Conservation (phyloP, 2,113 vertebrate species). For the Hemiprocne comata region DNA sequence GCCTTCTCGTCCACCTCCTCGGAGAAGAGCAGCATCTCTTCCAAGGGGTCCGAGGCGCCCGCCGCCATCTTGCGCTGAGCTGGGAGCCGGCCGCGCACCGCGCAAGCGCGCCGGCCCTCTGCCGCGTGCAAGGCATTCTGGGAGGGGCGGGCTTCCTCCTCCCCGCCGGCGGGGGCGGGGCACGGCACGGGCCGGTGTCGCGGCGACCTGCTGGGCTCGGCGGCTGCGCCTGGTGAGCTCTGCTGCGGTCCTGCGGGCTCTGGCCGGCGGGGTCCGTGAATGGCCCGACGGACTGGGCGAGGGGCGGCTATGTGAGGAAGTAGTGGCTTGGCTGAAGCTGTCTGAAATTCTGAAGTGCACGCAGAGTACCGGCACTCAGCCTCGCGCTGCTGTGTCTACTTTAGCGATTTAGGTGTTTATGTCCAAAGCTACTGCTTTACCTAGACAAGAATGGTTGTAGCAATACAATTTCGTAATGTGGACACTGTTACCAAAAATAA, state of each 20-base stretch:
- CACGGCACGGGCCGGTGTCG: no score
- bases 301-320: no score
- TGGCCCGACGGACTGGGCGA: no score
- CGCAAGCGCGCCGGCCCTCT: slow-evolving; percentile 76
- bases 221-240: no score
- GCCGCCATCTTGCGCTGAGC: slow-evolving; percentile 84
- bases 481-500: neutral
- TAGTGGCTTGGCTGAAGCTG: neutral
- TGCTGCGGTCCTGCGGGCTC: no score
- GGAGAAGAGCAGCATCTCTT: slow-evolving; percentile 88
- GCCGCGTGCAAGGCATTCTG: slow-evolving; percentile 79
- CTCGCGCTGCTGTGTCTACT: neutral
- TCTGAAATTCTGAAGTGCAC: fast-evolving
- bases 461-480: neutral
- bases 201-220: fast-evolving
- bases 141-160: slow-evolving; percentile 57
- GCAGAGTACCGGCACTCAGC: neutral
- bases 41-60: slow-evolving; percentile 86
- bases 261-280: no score
- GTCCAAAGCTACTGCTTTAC: neutral
- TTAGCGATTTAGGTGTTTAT: no score
- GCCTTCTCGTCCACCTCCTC: slow-evolving; percentile 89
- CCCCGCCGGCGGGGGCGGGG: neutral
- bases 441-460: fast-evolving
- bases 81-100: slow-evolving; percentile 76